phyloP scores from a whole-genome alignment of 2,113 vertebrate species.

The Catharus minimus region DNA sequence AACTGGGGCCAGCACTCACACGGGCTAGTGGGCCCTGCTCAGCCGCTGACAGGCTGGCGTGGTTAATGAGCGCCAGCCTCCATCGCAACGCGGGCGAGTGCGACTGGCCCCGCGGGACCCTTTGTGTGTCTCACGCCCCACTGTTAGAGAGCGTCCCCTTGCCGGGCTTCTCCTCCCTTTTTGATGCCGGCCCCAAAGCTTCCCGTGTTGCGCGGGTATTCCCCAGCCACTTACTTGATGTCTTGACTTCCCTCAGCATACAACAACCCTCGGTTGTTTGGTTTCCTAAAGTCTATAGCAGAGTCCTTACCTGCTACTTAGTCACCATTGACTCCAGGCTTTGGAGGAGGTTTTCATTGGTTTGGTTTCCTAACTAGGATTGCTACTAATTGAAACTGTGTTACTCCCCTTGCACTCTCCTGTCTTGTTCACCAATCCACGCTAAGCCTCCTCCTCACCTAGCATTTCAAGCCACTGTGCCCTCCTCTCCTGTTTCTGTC shows the following conservation, averaged over 20 bases:
- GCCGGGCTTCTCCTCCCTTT: rapidly evolving
- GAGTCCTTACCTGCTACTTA: too few relatives aligned
- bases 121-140: neutral
- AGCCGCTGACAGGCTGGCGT: neutral
- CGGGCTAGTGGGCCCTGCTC: too few relatives aligned
- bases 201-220: rapidly evolving
- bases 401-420: neutral
- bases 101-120: rapidly evolving
- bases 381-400: neutral
- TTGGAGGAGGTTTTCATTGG: neutral
- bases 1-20: rapidly evolving
- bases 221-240: rapidly evolving
- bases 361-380: too few relatives aligned
- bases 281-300: rapidly evolving
- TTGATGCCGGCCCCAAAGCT: neutral
- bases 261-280: rapidly evolving
- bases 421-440: neutral
- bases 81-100: rapidly evolving
- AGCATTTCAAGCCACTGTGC: neutral
- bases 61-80: rapidly evolving
- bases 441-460: neutral
- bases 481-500: neutral
- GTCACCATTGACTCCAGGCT: rapidly evolving
- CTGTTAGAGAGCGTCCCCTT: rapidly evolving
- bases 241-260: rapidly evolving